Conservation (phyloP, 2,113 vertebrate species). For the Argyrosomus japonicus region DNA sequence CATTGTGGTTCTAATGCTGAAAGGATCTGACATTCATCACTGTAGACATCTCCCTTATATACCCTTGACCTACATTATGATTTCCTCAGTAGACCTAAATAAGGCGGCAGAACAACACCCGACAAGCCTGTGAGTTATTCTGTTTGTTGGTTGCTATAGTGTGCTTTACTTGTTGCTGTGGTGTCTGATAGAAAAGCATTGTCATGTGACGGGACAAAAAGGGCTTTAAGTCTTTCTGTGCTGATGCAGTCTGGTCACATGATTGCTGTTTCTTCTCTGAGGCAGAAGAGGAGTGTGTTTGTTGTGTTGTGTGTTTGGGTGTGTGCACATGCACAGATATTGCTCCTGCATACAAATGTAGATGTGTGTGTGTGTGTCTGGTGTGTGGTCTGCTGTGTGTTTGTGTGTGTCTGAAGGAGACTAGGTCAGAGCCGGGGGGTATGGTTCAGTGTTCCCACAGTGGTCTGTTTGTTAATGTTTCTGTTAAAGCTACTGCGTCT, state of each 20-base stretch:
- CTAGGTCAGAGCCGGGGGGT: slow-evolving; percentile 32
- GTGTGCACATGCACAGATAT: slow-evolving; percentile 21
- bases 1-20: neutral
- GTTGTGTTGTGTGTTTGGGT: slow-evolving; percentile 29
- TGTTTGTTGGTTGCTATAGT: slow-evolving; percentile 50
- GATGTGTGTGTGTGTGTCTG: slow-evolving; percentile 32
- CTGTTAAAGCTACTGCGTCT: slow-evolving; percentile 1
- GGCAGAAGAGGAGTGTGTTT: slow-evolving; percentile 23
- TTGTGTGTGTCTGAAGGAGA: slow-evolving; percentile 13
- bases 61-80: slow-evolving; percentile 53
- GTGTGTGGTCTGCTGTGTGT: slow-evolving; percentile 30
- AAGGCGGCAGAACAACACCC: neutral
- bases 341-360: slow-evolving; percentile 26
- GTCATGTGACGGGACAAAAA: slow-evolving; percentile 17
- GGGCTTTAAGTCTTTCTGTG: neutral
- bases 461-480: slow-evolving; percentile 52
- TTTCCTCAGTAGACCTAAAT: slow-evolving; percentile 13
- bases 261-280: slow-evolving; percentile 14
- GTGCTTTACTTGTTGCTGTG: slow-evolving; percentile 34
- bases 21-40: slow-evolving; percentile 29
- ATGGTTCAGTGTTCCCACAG: slow-evolving; percentile 38
- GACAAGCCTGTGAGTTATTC: slow-evolving; percentile 2
- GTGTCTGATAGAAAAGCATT: neutral
- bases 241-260: slow-evolving; percentile 37
- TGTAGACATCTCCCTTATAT: neutral